These are phyloP conservation scores for Helobdella robusta DNA, from an alignment of 2,888 invertebrate genomes.

Conservation along the genomic window DNA sequence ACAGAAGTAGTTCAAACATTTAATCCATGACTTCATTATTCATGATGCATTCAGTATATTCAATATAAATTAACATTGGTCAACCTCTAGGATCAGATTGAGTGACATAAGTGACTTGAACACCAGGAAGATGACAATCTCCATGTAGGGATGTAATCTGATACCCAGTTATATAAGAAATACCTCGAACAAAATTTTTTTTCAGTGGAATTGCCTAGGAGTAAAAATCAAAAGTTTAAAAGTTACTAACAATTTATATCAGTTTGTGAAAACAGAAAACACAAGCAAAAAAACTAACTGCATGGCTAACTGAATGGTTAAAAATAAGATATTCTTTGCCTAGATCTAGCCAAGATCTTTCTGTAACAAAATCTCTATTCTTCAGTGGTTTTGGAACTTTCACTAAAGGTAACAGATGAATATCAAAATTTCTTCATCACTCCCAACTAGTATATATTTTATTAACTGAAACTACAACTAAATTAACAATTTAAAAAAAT, in stretches of 20 bases:
- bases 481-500: background rate
- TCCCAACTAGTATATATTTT: too few relatives aligned
- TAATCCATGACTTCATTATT: background rate
- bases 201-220: slow-evolving; percentile 61
- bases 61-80: slow-evolving; percentile 11
- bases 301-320: slow-evolving; percentile 78
- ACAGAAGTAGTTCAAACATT: too few relatives aligned
- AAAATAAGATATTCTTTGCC: slow-evolving; percentile 75
- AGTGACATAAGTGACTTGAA: slow-evolving; percentile 75
- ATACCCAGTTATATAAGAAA: slow-evolving; percentile 59
- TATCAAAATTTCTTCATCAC: too few relatives aligned
- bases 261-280: background rate
- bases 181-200: slow-evolving; percentile 66
- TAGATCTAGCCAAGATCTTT: slow-evolving; percentile 80
- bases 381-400: slow-evolving; percentile 75
- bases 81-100: slow-evolving; percentile 80
- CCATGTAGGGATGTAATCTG: slow-evolving; percentile 55
- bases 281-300: background rate
- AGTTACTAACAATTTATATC: background rate
- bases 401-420: slow-evolving; percentile 57
- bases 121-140: slow-evolving; percentile 42
- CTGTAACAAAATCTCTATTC: slow-evolving; percentile 81
- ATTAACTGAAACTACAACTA: too few relatives aligned
- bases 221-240: background rate
- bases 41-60: background rate